phyloP scores from a whole-genome alignment of 2,113 vertebrate species.

The Pituophis catenifer region DNA sequence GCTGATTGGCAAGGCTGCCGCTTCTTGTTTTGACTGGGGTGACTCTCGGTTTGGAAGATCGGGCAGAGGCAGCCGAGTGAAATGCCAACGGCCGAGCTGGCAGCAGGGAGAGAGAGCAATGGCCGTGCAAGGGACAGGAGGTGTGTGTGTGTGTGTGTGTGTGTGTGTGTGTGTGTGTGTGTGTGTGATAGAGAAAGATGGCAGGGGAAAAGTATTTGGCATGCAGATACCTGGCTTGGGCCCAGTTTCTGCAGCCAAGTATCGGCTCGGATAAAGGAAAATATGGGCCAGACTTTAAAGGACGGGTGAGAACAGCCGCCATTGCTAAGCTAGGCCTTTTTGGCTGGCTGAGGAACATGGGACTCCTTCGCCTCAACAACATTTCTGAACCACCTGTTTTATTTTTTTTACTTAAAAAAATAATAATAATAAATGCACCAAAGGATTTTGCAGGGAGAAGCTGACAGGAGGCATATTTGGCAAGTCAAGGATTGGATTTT shows the following conservation, averaged over 20 bases:
- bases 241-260: neutral
- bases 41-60: neutral
- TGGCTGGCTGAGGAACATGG: neutral
- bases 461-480: neutral
- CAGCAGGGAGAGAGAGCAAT: constrained; percentile 15
- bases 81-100: neutral
- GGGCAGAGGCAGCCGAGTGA: constrained; percentile 3
- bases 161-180: neutral
- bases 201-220: neutral
- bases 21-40: neutral
- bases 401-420: neutral
- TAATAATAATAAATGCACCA: neutral
- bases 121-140: neutral
- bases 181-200: neutral
- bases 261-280: neutral
- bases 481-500: neutral
- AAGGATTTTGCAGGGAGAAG: neutral
- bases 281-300: neutral
- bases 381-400: neutral
- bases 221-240: neutral
- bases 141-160: neutral
- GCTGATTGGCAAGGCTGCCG: neutral
- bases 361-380: neutral
- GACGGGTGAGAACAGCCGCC: neutral
- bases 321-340: too few species aligned